Evolutionary conservation across 1,140 invertebrate genomes (phyloP).

Genomic region (Araneus ventricosus): DNA sequence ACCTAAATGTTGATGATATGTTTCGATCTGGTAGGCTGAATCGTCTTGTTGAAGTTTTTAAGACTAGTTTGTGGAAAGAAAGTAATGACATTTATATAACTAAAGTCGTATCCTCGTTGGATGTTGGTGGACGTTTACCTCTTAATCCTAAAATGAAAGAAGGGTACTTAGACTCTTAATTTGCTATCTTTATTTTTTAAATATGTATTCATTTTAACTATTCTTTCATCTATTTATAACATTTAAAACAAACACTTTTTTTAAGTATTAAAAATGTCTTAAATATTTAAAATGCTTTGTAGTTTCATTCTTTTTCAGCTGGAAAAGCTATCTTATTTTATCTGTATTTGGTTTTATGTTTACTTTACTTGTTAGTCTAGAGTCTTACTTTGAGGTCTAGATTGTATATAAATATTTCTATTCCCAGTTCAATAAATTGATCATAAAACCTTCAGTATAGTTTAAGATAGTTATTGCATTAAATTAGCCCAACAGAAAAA

Average conservation of each 20-base stretch:
- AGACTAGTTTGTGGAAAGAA: slow-evolving; percentile 82
- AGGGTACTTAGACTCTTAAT: slow-evolving; percentile 84
- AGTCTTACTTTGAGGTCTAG: too few species aligned
- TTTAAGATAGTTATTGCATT: too few species aligned
- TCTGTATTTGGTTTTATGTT: too few species aligned
- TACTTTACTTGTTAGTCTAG: too few species aligned
- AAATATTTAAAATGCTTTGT: background rate
- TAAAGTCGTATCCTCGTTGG: slow-evolving; percentile 89
- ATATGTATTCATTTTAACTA: background rate
- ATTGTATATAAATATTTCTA: too few species aligned
- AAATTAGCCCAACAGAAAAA: too few species aligned
- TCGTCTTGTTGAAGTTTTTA: slow-evolving; percentile 87
- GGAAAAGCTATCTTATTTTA: too few species aligned
- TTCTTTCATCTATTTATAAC: background rate
- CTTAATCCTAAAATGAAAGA: slow-evolving; percentile 90
- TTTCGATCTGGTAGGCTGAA: slow-evolving; percentile 86
- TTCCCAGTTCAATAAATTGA: too few species aligned
- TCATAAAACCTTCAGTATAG: too few species aligned
- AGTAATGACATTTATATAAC: slow-evolving; percentile 88
- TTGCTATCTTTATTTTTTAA: background rate
- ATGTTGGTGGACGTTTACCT: slow-evolving; percentile 90
- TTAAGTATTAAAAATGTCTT: background rate
- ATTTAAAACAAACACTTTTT: background rate
- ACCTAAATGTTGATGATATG: slow-evolving; percentile 91
- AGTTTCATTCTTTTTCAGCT: background rate